phyloP scores from a whole-genome alignment of 1,140 invertebrate genomes.

The Magallana angulata region DNA sequence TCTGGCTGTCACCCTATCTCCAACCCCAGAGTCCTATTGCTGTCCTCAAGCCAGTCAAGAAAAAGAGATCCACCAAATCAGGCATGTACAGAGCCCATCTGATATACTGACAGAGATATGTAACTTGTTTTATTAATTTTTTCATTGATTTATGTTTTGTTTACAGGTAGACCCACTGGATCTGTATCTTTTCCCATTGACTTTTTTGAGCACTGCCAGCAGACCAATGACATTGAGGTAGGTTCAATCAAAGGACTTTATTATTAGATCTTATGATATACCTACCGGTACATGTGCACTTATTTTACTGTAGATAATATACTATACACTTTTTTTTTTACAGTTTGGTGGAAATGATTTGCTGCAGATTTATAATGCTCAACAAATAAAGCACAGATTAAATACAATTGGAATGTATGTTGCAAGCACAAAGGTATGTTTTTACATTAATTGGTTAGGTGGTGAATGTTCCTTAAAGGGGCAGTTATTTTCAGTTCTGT shows the following conservation, averaged over 20 bases:
- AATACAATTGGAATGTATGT: conserved; percentile 86
- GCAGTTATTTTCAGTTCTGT: too few relatives aligned
- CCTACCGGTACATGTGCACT: not conserved
- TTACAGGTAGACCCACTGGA: conserved; percentile 75
- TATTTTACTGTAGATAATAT: too few relatives aligned
- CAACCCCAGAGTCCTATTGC: conserved; percentile 76
- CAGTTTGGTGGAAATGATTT: conserved; percentile 95
- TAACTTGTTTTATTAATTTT: too few relatives aligned
- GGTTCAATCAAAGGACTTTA: not conserved
- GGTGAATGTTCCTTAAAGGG: too few relatives aligned
- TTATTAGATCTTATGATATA: not conserved
- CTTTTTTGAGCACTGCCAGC: conserved; percentile 96
- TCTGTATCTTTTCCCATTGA: conserved; percentile 91
- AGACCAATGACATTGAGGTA: conserved; percentile 92
- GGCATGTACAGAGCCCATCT: conserved; percentile 53
- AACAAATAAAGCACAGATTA: conserved; percentile 95
- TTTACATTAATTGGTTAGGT: too few relatives aligned
- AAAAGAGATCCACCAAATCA: conserved; percentile 78
- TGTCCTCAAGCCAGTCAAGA: conserved; percentile 77
- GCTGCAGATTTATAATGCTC: conserved; percentile 95
- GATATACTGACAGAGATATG: not conserved
- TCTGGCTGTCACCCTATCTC: conserved; percentile 80
- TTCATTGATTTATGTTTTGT: not conserved
- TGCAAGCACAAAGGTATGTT: conserved; percentile 76
- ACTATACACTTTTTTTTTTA: conserved; percentile 48